Conservation (phyloP, 2,797 vertebrate species). For the Pseudopleuronectes americanus region DNA sequence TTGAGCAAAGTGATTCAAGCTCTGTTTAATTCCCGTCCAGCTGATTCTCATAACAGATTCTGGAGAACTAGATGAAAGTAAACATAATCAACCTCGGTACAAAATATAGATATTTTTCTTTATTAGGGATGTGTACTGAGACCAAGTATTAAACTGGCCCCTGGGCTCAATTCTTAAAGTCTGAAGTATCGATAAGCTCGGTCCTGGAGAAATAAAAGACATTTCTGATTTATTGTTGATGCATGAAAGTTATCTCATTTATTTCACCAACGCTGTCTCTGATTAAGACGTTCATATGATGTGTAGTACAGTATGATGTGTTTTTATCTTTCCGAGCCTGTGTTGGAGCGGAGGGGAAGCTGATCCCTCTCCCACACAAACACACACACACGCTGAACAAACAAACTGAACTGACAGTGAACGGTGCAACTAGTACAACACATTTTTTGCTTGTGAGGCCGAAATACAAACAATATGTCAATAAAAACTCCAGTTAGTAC, state of each 20-base stretch:
- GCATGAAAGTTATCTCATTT: background rate
- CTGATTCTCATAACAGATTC: background rate
- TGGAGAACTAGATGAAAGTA: conserved; percentile 27
- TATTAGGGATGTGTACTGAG: background rate
- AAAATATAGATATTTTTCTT: background rate
- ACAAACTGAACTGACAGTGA: too few relatives aligned
- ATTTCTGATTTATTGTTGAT: background rate
- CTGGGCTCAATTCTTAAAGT: background rate
- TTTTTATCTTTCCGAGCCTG: too few relatives aligned
- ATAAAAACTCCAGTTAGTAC: too few relatives aligned
- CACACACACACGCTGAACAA: too few relatives aligned
- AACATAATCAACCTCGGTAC: background rate
- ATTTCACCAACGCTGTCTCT: background rate
- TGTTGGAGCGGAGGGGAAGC: too few relatives aligned
- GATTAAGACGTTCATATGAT: background rate
- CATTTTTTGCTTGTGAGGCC: too few relatives aligned
- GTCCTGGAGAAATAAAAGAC: background rate
- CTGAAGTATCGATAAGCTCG: too few relatives aligned
- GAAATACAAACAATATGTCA: too few relatives aligned
- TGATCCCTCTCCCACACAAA: too few relatives aligned
- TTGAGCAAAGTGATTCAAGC: background rate
- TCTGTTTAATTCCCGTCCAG: background rate
- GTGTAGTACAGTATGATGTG: background rate
- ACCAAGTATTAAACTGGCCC: too few relatives aligned
- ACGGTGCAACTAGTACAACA: too few relatives aligned